Conservation (phyloP, 2,888 invertebrate genomes). For the Salticus scenicus region DNA sequence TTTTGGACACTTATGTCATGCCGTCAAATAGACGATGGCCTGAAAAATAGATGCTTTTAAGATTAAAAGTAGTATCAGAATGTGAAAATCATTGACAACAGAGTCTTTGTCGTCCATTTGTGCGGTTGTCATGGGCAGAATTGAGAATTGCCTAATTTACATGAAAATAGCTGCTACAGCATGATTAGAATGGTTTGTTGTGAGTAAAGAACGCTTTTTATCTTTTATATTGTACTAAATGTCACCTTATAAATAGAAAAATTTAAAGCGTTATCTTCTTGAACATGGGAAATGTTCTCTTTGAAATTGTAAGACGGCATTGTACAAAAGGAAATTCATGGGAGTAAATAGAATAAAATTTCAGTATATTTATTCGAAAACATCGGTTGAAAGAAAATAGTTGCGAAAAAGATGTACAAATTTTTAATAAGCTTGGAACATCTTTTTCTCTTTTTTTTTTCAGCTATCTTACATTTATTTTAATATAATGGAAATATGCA, state of each 20-base stretch:
- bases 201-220: background rate
- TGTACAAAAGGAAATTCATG: no score
- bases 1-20: constrained; percentile 7
- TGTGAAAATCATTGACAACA: constrained; percentile 4
- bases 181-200: background rate
- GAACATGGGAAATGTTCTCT: background rate
- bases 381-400: no score
- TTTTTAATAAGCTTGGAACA: no score
- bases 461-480: no score
- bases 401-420: no score
- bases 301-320: no score
- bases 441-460: no score
- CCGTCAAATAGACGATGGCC: background rate
- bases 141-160: constrained; percentile 8
- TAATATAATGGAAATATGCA: no score
- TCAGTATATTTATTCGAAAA: no score
- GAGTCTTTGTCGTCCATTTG: constrained; percentile 1
- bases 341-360: no score
- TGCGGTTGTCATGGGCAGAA: background rate
- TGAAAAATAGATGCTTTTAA: background rate
- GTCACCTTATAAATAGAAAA: background rate
- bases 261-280: background rate
- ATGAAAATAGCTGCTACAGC: background rate
- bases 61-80: constrained; percentile 1
- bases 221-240: background rate